Conservation (phyloP, 1,140 invertebrate genomes). For the Asobara japonica region DNA sequence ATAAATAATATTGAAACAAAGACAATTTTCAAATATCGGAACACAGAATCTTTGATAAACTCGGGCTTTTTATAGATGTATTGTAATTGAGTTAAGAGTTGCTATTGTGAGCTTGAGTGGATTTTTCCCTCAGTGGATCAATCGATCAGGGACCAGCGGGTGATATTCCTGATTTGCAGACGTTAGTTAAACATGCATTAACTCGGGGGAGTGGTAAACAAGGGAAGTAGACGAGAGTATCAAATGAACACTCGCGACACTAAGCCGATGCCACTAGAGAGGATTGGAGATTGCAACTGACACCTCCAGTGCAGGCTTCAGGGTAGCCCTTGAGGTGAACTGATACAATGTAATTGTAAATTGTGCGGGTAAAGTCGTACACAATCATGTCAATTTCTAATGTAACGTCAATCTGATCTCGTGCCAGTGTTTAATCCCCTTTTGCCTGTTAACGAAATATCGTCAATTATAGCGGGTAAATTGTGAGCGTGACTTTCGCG, state of each 20-base stretch:
- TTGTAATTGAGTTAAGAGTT: too few relatives aligned
- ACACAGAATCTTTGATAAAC: not conserved
- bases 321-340: slow-evolving; percentile 2
- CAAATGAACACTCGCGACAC: slow-evolving; percentile 20
- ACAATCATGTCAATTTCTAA: not conserved
- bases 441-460: not conserved
- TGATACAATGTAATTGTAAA: slow-evolving; percentile 4
- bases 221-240: slow-evolving; percentile 8
- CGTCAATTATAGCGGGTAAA: not conserved
- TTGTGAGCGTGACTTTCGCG: not conserved
- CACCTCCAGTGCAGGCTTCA: slow-evolving; percentile 27
- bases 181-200: slow-evolving; percentile 9
- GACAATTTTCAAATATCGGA: not conserved
- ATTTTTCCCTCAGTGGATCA: too few relatives aligned
- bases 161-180: not conserved
- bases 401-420: not conserved
- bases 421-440: not conserved
- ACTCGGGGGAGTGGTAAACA: slow-evolving; percentile 14
- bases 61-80: too few relatives aligned
- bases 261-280: slow-evolving; percentile 33
- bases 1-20: not conserved
- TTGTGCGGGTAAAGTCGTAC: not conserved
- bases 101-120: too few relatives aligned
- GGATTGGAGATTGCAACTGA: slow-evolving; percentile 35
- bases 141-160: not conserved